phyloP scores from a whole-genome alignment of 2,113 vertebrate genomes.

The Panurus biarmicus region DNA sequence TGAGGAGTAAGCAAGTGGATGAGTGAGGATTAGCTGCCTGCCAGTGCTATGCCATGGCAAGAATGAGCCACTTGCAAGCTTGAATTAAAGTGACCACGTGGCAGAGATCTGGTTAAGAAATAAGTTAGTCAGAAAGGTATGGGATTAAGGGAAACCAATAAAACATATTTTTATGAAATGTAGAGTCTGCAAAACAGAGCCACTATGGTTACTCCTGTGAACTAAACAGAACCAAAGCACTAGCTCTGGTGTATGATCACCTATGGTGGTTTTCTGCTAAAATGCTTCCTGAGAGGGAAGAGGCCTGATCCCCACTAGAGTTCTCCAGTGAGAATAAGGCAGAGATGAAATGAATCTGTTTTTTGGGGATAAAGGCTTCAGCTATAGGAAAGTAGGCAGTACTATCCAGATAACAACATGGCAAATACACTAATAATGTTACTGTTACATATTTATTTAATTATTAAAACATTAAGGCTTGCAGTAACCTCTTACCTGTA shows the following conservation, averaged over 20 bases:
- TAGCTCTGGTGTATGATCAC: not conserved
- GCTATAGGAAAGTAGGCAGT: not conserved
- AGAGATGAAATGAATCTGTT: not conserved
- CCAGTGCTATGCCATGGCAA: not conserved
- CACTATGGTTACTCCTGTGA: not conserved
- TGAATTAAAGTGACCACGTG: not conserved
- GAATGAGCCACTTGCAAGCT: not conserved
- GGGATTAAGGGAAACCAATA: not conserved
- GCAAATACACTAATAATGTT: not conserved
- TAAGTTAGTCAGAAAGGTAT: not conserved
- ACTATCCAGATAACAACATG: not conserved
- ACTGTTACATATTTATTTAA: not conserved
- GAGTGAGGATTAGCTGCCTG: not conserved
- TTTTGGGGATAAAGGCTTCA: not conserved
- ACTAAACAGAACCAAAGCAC: not conserved
- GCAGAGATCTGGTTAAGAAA: not conserved
- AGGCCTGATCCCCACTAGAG: not conserved
- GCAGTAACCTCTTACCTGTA: not conserved
- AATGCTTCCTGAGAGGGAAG: not conserved
- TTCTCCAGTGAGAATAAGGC: not conserved
- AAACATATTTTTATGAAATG: not conserved
- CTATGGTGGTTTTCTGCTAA: not conserved
- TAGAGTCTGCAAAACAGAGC: not conserved
- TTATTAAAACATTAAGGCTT: not conserved
- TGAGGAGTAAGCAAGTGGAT: rapidly evolving